Conservation (phyloP, 2,797 vertebrate genomes). For the Phalanger gymnotis region DNA sequence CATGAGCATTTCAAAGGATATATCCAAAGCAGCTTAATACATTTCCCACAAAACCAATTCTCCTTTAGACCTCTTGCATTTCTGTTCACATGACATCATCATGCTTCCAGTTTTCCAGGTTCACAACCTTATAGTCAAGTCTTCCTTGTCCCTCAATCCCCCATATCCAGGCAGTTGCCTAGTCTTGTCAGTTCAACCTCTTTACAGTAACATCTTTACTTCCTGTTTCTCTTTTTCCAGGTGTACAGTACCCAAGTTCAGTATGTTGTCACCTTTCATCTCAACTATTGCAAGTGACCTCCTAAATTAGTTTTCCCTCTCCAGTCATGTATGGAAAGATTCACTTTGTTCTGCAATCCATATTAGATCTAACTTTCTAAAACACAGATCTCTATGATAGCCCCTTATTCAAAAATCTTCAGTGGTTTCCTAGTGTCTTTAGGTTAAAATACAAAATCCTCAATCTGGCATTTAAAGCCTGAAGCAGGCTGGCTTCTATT, state of each 20-base stretch:
- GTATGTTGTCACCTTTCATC: not conserved
- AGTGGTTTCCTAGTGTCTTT: not conserved
- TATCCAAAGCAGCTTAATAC: not conserved
- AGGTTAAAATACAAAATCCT: not conserved
- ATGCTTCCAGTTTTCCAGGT: not conserved
- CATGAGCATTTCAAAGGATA: not conserved
- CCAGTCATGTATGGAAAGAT: not conserved
- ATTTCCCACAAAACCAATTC: not conserved
- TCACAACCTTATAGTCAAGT: not conserved
- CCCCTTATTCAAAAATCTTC: not conserved
- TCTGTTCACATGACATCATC: not conserved
- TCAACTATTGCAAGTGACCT: not conserved
- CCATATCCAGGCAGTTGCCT: not conserved
- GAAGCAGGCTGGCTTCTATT: not conserved
- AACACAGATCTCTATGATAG: not conserved
- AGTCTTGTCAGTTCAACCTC: not conserved
- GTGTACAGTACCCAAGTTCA: not conserved
- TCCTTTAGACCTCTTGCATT: not conserved
- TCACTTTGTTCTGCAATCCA: not conserved
- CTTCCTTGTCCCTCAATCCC: not conserved
- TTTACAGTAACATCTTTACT: not conserved
- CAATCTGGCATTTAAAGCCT: not conserved
- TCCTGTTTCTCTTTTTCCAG: not conserved
- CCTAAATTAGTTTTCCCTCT: not conserved
- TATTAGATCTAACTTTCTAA: not conserved